Conservation (phyloP, 2,888 invertebrate species). For the Autographa pulchrina region DNA sequence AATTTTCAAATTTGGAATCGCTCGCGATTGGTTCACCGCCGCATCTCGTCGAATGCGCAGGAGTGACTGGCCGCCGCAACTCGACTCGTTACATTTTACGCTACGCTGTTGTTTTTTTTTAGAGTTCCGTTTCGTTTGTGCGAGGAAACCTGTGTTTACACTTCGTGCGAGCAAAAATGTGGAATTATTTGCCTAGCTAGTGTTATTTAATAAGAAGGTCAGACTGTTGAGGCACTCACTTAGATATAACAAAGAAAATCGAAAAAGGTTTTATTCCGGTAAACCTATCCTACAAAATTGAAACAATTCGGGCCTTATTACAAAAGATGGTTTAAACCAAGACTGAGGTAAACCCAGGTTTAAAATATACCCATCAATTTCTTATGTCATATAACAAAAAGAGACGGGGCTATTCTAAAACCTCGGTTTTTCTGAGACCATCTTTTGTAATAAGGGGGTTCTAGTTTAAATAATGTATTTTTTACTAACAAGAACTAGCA, state of each 20-base stretch:
- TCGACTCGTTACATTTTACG: constrained; percentile 63
- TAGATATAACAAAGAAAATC: background rate
- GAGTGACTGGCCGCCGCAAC: constrained; percentile 71
- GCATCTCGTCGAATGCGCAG: constrained; percentile 74
- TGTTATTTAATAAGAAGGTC: constrained; percentile 11
- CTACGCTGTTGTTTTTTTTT: constrained; percentile 62
- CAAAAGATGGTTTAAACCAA: no score
- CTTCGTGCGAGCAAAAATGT: constrained; percentile 38
- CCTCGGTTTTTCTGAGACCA: no score
- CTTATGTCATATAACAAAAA: no score
- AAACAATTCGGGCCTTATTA: no score
- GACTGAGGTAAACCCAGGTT: no score
- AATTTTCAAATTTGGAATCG: constrained; percentile 58
- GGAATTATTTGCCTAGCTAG: constrained; percentile 41
- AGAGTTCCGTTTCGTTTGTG: constrained; percentile 48
- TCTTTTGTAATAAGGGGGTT: no score
- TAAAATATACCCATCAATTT: no score
- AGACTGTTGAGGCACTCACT: background rate
- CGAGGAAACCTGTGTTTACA: constrained; percentile 43
- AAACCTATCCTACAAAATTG: no score
- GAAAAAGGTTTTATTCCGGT: background rate
- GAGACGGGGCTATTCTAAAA: no score
- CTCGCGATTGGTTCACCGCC: constrained; percentile 52
- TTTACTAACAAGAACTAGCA: no score
- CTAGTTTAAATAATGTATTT: no score